Base-by-base conservation (phyloP, 2,888 invertebrate species). In the Rutpela maculata region DNA sequence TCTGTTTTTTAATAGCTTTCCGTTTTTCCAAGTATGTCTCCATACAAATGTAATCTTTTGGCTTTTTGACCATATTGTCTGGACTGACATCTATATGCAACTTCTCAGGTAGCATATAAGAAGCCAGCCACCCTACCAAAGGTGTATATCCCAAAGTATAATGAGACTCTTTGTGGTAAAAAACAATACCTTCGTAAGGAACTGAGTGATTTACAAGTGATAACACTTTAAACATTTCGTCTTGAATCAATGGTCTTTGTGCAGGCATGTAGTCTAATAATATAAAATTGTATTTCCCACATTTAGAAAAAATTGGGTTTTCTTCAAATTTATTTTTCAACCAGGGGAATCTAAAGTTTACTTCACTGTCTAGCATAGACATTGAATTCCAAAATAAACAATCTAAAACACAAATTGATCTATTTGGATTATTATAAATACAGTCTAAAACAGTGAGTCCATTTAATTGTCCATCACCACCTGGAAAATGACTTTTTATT, bases 41-140 rank as follows among this genome's bases (percentile, higher is more conserved):
- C 76, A 92, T 91, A 79, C 90, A 89, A 0, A 87, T 85, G 83
- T 94, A 94, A 82, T 90, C 88, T 0, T 77, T 65, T 0, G 94
- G 94, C 78, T 88, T 91, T 60, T 89, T 88, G 0, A 81, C 50
- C 68, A 89, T 81, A 83, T 92, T 93, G 3, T 78, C 82, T 15
- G 84, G 69, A 78, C 91, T 88, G 0, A 94, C 90, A 74, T 85
- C 84, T 62, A 87, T 87, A 75, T 90, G 90, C 89, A 96, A 89
- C 26, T 96, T 91, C 90, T 98, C 97, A 0, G 94, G 93, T 10
- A 98, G 87, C 98, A 98, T 98, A 87, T 92, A 97, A 0, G 96
- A 93, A 87, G 95, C 97, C 1, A 99, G 90, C 99, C 99, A 99
- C 0, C 95, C 95, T 0, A 98, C 97, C 10, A 99, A 90, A 0